phyloP scores from a whole-genome alignment of 2,797 vertebrate genomes.

The Pseudomugil tenellus region DNA sequence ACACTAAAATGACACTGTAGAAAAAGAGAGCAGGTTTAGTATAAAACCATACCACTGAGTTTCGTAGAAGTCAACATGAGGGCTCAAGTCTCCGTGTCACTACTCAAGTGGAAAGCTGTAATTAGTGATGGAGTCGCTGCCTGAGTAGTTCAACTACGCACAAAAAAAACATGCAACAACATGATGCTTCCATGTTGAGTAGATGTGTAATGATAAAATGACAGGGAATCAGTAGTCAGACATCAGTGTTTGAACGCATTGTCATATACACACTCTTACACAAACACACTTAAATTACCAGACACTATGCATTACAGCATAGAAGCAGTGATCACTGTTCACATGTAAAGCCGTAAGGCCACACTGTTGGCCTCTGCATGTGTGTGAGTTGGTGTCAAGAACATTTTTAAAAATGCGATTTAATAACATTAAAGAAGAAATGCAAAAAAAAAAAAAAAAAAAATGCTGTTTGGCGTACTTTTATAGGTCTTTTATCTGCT shows the following conservation, averaged over 20 bases:
- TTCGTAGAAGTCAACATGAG: slow-evolving; percentile 58
- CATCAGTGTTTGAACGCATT: slow-evolving; percentile 61
- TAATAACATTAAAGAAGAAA: background rate
- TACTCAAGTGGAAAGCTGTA: slow-evolving; percentile 72
- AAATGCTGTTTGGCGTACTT: background rate
- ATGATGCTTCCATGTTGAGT: slow-evolving; percentile 35
- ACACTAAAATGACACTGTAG: slow-evolving; percentile 27
- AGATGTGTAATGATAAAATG: slow-evolving; percentile 67
- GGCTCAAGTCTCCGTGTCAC: slow-evolving; percentile 57
- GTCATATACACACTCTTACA: slow-evolving; percentile 1
- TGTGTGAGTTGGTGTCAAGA: background rate
- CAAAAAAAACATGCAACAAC: slow-evolving; percentile 59
- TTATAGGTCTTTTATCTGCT: background rate
- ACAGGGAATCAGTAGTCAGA: slow-evolving; percentile 76
- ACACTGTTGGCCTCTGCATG: background rate
- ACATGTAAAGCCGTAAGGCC: slow-evolving; percentile 15
- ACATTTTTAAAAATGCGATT: background rate
- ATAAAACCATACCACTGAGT: slow-evolving; percentile 33
- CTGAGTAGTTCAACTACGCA: slow-evolving; percentile 65
- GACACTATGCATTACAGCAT: slow-evolving; percentile 25
- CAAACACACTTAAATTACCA: slow-evolving; percentile 9
- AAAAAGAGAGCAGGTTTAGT: slow-evolving; percentile 18
- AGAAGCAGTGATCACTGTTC: slow-evolving; percentile 65
- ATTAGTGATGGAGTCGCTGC: slow-evolving; percentile 69
- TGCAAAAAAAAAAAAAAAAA: background rate